phyloP scores from a whole-genome alignment of 2,888 invertebrate species.

The Eupithecia vulgata region DNA sequence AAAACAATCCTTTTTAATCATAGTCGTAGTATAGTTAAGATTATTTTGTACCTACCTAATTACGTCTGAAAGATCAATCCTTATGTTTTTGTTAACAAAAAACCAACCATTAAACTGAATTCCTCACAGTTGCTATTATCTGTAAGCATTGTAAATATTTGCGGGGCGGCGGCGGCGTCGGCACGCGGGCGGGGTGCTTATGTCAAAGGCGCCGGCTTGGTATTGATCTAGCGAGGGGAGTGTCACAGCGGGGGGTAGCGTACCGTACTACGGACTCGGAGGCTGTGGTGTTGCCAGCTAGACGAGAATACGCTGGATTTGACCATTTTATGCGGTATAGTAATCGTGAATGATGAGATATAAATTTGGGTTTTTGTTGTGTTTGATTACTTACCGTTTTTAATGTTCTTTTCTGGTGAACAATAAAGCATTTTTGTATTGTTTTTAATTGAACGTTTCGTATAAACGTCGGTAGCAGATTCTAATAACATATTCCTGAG shows the following conservation, averaged over 20 bases:
- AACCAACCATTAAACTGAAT: constrained; percentile 44
- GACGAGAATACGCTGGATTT: constrained; percentile 52
- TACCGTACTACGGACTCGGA: constrained; percentile 67
- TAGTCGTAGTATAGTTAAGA: no score
- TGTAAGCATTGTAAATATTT: constrained; percentile 83
- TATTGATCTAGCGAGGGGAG: constrained; percentile 79
- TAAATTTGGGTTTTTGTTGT: neutral
- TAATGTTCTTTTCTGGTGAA: no score
- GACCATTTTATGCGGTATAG: neutral
- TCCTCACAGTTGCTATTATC: constrained; percentile 65
- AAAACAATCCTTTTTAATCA: no score
- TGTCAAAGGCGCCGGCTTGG: constrained; percentile 82
- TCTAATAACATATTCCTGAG: neutral
- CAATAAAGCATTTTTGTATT: no score
- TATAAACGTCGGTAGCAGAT: neutral
- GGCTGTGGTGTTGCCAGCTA: constrained; percentile 44
- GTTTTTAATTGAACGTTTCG: neutral
- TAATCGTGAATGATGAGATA: neutral
- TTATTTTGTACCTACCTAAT: no score
- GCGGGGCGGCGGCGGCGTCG: constrained; percentile 74
- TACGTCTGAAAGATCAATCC: neutral
- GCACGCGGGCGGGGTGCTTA: constrained; percentile 76
- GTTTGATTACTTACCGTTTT: neutral
- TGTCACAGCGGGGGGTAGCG: constrained; percentile 52
- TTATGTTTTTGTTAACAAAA: neutral